phyloP scores from a whole-genome alignment of 2,888 invertebrate species.

The Thecophora atra region DNA sequence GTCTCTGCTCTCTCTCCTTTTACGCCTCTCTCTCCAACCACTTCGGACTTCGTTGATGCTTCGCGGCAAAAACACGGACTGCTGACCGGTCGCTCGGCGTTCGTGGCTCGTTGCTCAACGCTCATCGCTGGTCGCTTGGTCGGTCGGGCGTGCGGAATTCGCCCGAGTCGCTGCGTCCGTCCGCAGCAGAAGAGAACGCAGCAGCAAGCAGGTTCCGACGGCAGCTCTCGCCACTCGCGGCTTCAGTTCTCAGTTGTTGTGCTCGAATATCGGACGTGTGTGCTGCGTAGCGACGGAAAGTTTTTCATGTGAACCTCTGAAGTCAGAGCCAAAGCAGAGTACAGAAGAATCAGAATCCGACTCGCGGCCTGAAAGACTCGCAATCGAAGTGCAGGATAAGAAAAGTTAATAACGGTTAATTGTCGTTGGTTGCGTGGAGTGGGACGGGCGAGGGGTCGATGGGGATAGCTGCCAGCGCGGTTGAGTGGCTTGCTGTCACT shows the following conservation, averaged over 20 bases:
- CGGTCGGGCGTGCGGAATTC: conserved; percentile 4
- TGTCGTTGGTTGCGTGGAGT: no score
- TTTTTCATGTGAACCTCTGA: conserved; percentile 40
- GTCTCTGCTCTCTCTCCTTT: background rate
- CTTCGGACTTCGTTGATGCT: conserved; percentile 24
- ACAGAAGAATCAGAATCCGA: conserved; percentile 37
- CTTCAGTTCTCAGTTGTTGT: conserved; percentile 66
- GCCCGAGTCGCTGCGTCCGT: conserved; percentile 12
- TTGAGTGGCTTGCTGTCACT: background rate
- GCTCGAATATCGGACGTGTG: conserved; percentile 61
- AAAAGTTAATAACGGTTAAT: background rate
- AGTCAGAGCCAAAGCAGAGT: conserved; percentile 26
- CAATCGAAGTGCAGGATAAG: conserved; percentile 20
- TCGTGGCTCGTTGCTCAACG: background rate
- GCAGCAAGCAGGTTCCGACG: conserved; percentile 49
- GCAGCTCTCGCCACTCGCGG: conserved; percentile 50
- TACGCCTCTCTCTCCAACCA: background rate
- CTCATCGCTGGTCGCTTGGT: background rate
- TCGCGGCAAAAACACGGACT: conserved; percentile 15
- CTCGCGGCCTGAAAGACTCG: conserved; percentile 23
- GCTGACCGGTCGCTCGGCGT: conserved; percentile 14
- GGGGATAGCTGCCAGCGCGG: no score
- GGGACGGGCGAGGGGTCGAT: no score
- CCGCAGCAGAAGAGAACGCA: conserved; percentile 14
- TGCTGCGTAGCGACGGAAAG: conserved; percentile 47